Conservation (phyloP, 2,797 vertebrate species). For the Acomys russatus region DNA sequence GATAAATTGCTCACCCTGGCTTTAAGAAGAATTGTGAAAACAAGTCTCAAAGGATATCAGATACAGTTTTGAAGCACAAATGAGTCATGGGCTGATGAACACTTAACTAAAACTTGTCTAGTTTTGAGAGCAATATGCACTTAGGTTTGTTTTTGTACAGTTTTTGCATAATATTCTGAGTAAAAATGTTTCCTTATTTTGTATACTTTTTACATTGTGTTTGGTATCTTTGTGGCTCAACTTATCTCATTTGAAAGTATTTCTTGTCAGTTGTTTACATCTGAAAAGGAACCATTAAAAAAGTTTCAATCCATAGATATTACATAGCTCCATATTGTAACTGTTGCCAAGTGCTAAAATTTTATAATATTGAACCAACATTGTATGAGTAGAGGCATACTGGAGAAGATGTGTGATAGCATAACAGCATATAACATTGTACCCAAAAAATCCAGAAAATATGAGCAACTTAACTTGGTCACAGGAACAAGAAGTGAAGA, state of each 20-base stretch:
- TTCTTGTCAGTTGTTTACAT: background rate
- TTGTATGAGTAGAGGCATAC: rapidly evolving
- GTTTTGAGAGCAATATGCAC: background rate
- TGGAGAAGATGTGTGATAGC: background rate
- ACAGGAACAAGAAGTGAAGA: background rate
- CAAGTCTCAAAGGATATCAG: background rate
- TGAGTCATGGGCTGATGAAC: background rate
- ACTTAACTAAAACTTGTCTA: background rate
- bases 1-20: background rate
- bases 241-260: background rate
- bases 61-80: background rate
- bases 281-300: background rate
- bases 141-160: background rate
- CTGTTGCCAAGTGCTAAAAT: background rate
- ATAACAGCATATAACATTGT: background rate
- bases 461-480: background rate
- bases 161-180: background rate
- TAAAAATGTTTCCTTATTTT: background rate
- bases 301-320: background rate
- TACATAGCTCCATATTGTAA: background rate
- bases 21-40: background rate
- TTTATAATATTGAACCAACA: background rate
- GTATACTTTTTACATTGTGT: background rate
- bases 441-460: background rate
- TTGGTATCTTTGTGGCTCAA: background rate